Evolutionary conservation across 2,797 vertebrate species (phyloP), one percentile per base, ranked within the genome.

Genomic region (Champsocephalus gunnari): DNA sequence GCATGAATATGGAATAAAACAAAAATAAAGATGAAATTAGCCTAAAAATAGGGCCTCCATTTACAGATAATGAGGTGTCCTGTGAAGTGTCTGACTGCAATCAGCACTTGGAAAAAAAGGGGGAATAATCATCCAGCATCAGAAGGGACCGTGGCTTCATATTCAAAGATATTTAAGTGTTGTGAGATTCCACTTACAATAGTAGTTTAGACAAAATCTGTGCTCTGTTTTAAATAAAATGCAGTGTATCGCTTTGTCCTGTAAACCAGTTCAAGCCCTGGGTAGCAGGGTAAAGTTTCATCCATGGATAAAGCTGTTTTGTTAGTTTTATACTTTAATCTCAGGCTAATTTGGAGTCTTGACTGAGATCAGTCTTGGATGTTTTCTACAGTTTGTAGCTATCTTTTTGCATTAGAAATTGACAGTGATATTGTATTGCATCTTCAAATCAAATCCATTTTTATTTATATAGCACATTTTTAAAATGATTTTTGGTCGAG

Each of bases 31-130:
- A 66, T 66, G 16, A 75, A 81, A 80, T 64, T 12, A 66, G 56
- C 12, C 75, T 77, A 70, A 83, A 85, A 87, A 88, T 80, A 76
- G 79, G 62, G 24, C 34, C 43, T 72, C 65, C 49, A 76, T 87
- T 86, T 84, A 51, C 63, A 44, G 75, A 71, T 83, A 77, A 83
- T 82, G 77, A 87, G 69, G 80, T 83, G 71, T 79, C 76, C 80
- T 77, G 71, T 89, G 73, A 87, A 84, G 74, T 79, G 69, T 49
- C 58, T 85, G 69, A 81, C 74, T 87, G 71, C 81, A 86, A 88
- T 91, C 80, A 88, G 83, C 71, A 75, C 73, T 75, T 84, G 68
- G 56, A 70, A 73, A 62, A 81, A 62, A 81, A 24, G 47, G 68
- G 24, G 75, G 75, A 79, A 82, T 76, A 80, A 87, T 89, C 73